Percentiles rank a stretch among this genome's conserved stretches.
phyloP scores from a whole-genome alignment of 2,113 vertebrate genomes.

The Siphamia tubifer region DNA sequence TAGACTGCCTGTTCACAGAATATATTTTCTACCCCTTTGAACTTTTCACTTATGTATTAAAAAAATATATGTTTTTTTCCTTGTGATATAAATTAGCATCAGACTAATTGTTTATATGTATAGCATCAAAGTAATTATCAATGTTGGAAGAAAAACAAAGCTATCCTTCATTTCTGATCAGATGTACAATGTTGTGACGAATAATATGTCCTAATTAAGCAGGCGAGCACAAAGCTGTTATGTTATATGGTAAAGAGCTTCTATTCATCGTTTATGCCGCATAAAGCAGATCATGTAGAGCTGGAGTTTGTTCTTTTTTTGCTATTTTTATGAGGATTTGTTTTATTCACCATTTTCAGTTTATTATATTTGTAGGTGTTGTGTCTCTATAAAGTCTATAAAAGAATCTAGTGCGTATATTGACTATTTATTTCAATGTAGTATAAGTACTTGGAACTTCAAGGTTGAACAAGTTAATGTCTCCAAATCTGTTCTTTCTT shows the following conservation, averaged over 20 bases:
- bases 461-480: conserved; percentile 70
- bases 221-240: conserved; percentile 7
- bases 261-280: neutral
- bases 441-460: conserved; percentile 12
- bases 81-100: neutral
- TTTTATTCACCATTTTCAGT: neutral
- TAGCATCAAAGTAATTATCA: neutral
- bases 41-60: neutral
- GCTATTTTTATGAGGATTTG: neutral
- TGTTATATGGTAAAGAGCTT: conserved; percentile 21
- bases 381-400: neutral
- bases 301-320: neutral
- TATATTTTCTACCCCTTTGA: neutral
- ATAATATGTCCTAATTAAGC: conserved; percentile 41
- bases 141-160: neutral
- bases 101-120: neutral
- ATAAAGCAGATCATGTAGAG: neutral
- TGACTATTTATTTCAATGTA: too few species aligned
- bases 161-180: neutral
- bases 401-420: neutral
- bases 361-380: neutral
- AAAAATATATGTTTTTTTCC: too few species aligned
- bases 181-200: conserved; percentile 6
- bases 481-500: conserved; percentile 66
- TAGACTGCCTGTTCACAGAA: neutral